phyloP scores from a whole-genome alignment of 2,113 vertebrate genomes.

The Caracal caracal region DNA sequence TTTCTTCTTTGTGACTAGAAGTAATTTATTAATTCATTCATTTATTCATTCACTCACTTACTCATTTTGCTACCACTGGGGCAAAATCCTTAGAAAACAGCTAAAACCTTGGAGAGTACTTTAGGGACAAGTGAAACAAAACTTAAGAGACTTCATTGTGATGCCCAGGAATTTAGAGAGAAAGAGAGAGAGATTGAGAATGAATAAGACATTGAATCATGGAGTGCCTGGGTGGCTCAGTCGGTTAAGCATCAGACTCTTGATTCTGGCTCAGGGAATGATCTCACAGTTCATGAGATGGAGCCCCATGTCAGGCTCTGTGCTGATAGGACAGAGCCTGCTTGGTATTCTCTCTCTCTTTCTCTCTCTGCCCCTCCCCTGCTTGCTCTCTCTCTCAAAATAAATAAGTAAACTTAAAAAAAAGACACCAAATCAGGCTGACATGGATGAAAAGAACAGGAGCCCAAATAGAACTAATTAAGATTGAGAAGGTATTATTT shows the following conservation, averaged over 20 bases:
- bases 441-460: background rate
- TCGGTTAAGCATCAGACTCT: too few relatives aligned
- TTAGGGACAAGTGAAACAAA: background rate
- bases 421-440: background rate
- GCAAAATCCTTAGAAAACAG: background rate
- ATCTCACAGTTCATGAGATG: too few relatives aligned
- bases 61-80: background rate
- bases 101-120: background rate
- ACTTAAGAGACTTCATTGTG: background rate
- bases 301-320: too few relatives aligned
- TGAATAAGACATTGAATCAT: background rate
- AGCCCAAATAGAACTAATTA: background rate
- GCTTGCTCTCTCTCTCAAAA: too few relatives aligned
- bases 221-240: too few relatives aligned
- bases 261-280: too few relatives aligned
- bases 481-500: background rate
- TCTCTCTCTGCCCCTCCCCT: too few relatives aligned
- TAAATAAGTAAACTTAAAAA: too few relatives aligned
- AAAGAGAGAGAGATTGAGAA: background rate
- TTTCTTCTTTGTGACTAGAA: background rate
- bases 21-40: background rate
- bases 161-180: background rate
- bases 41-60: background rate
- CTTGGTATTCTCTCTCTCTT: too few relatives aligned
- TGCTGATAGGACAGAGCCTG: too few relatives aligned